Conservation (phyloP, 2,797 vertebrate genomes). For the Smutsia gigantea region DNA sequence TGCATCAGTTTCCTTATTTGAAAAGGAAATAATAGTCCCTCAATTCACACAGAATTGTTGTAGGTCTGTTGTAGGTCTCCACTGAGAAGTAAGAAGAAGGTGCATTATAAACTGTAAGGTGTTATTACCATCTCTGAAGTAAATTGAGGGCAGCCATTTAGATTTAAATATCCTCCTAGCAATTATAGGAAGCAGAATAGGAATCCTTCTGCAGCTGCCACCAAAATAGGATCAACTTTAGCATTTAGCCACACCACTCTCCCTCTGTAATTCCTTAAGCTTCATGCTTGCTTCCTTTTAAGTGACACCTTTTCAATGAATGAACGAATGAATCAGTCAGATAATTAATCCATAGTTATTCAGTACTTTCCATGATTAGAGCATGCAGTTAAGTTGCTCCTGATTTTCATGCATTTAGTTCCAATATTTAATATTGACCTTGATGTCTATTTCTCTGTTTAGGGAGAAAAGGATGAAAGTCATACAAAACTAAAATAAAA, state of each 20-base stretch:
- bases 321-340: not conserved
- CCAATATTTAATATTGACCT: constrained; percentile 4
- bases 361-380: not conserved
- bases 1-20: constrained; percentile 17
- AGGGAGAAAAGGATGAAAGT: not conserved
- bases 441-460: not conserved
- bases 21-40: not conserved
- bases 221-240: constrained; percentile 21
- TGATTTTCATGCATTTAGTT: constrained; percentile 42
- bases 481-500: constrained; percentile 39
- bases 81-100: not conserved
- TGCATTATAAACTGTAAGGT: not conserved
- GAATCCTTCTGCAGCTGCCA: not conserved
- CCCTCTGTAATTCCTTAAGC: not conserved
- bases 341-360: not conserved
- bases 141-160: constrained; percentile 12
- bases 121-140: not conserved
- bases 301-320: constrained; percentile 7
- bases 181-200: not conserved
- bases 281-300: not conserved
- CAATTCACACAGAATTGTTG: not conserved
- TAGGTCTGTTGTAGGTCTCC: not conserved
- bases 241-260: not conserved
- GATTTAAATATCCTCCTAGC: constrained; percentile 19
- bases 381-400: not conserved